These are phyloP conservation scores for Alca torda DNA, from an alignment of 2,797 vertebrate species.

Conservation along the genomic window DNA sequence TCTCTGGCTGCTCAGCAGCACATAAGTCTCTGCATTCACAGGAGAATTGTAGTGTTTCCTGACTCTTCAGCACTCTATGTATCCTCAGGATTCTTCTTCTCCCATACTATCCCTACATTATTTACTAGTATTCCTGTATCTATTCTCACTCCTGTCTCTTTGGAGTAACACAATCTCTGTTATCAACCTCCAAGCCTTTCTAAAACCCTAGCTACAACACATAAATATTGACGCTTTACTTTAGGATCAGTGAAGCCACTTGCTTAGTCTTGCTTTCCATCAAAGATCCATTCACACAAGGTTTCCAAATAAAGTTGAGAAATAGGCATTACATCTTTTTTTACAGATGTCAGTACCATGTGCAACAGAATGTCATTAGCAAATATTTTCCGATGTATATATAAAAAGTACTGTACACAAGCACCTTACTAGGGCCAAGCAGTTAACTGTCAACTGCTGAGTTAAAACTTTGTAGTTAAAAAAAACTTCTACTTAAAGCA, in stretches of 20 bases:
- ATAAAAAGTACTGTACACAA: not conserved
- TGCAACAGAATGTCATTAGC: not conserved
- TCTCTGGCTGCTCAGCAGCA: not conserved
- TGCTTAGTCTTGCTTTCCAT: not conserved
- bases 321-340: not conserved
- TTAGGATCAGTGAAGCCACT: not conserved
- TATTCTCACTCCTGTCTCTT: not conserved
- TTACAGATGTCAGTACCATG: not conserved
- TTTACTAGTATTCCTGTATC: not conserved
- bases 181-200: not conserved
- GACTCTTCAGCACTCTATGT: not conserved
- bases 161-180: not conserved
- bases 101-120: not conserved
- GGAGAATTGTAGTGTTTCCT: not conserved
- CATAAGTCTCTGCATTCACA: not conserved
- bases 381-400: not conserved
- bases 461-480: not conserved
- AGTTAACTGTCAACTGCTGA: not conserved
- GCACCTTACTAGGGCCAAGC: not conserved
- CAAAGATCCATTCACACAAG: not conserved
- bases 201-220: not conserved
- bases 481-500: not conserved
- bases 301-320: not conserved
- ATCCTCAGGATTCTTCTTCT: not conserved
- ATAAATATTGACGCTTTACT: not conserved